Evolutionary conservation across 2,113 vertebrate genomes (phyloP).

Genomic region (Amblyopsis rosae): DNA sequence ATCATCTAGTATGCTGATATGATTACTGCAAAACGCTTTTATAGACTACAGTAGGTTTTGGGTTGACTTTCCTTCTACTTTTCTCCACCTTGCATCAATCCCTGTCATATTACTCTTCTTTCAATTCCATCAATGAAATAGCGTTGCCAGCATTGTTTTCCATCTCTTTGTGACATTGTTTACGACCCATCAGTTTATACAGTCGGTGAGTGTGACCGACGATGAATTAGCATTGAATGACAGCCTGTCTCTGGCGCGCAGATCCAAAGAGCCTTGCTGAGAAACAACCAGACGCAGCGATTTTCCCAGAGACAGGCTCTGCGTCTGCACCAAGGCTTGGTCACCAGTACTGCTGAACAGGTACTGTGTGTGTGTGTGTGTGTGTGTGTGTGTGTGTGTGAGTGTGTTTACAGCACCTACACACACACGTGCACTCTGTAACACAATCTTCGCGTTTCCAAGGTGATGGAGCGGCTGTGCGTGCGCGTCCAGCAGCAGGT

Average conservation of each 20-base stretch:
- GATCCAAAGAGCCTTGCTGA: slow-evolving; percentile 89
- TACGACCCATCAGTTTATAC: background rate
- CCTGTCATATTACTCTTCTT: background rate
- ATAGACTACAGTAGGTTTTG: background rate
- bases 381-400: background rate
- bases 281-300: slow-evolving; percentile 89
- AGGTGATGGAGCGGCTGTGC: slow-evolving; percentile 88
- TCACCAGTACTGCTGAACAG: slow-evolving; percentile 85
- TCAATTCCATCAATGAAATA: background rate
- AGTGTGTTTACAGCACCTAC: background rate
- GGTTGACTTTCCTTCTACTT: slow-evolving; percentile 1
- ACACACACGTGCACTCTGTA: slow-evolving; percentile 12
- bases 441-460: slow-evolving; percentile 23
- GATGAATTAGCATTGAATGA: background rate
- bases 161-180: background rate
- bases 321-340: slow-evolving; percentile 89
- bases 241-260: slow-evolving; percentile 39
- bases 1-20: background rate
- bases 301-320: slow-evolving; percentile 89
- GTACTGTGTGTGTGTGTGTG: slow-evolving; percentile 29
- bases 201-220: background rate
- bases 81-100: background rate
- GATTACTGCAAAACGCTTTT: background rate
- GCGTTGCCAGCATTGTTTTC: background rate
- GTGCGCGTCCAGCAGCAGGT: slow-evolving; percentile 88